Conservation (phyloP, 2,888 invertebrate genomes). For the Mimumesa dahlbomi region DNA sequence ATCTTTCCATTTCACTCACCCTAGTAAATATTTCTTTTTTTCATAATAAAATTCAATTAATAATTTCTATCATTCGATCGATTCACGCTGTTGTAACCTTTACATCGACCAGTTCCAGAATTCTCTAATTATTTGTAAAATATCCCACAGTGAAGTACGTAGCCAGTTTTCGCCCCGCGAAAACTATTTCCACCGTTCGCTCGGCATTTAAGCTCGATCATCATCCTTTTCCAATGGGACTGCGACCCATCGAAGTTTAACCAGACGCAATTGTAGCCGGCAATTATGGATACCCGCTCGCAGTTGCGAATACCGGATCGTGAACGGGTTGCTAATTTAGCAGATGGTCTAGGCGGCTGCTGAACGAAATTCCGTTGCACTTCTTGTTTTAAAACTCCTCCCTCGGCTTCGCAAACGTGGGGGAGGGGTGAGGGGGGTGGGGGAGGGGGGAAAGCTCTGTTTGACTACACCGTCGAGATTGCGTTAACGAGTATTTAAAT, state of each 20-base stretch:
- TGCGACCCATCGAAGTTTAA: conserved; percentile 16
- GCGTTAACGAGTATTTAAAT: not conserved
- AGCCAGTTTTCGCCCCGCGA: too few species aligned
- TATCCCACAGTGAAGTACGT: too few species aligned
- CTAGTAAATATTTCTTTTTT: too few species aligned
- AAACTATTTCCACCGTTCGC: conserved; percentile 14
- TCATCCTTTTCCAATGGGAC: conserved; percentile 17
- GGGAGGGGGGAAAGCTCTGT: not conserved
- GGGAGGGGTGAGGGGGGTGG: too few species aligned
- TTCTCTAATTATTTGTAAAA: too few species aligned
- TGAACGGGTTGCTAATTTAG: conserved; percentile 14
- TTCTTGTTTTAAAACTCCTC: conserved; percentile 4
- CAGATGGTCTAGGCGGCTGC: conserved; percentile 9
- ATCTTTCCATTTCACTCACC: too few species aligned
- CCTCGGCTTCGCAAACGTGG: not conserved
- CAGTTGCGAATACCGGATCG: conserved; percentile 10
- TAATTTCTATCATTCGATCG: too few species aligned
- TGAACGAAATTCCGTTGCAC: conserved; percentile 3
- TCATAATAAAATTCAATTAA: too few species aligned
- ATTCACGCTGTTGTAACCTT: too few species aligned
- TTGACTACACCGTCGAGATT: not conserved
- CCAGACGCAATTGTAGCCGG: conserved; percentile 9
- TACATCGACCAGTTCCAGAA: too few species aligned
- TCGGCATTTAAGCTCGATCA: conserved; percentile 3
- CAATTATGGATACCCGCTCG: conserved; percentile 15